These are phyloP conservation scores for Microcebus tavaratra DNA, from an alignment of 2,113 vertebrate genomes.

Conservation along the genomic window DNA sequence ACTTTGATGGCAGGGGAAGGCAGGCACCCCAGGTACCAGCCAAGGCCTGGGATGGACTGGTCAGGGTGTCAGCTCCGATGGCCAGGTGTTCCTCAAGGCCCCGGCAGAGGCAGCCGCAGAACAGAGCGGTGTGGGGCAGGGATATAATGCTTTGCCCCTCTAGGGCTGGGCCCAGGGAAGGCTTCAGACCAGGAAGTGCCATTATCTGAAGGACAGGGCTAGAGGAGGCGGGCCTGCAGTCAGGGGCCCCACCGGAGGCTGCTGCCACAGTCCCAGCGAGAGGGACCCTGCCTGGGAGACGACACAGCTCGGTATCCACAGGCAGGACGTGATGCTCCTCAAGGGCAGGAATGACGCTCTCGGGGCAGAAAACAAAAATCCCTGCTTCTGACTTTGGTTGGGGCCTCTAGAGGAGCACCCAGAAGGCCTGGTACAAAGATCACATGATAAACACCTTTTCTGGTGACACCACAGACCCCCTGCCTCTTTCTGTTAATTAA, in stretches of 20 bases:
- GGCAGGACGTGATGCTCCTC: background rate
- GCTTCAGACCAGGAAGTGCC: background rate
- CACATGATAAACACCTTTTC: background rate
- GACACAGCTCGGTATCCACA: fast-evolving
- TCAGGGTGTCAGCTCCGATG: fast-evolving
- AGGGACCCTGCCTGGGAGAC: fast-evolving
- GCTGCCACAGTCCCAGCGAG: background rate
- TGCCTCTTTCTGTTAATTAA: background rate
- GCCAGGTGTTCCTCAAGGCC: background rate
- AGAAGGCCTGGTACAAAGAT: background rate
- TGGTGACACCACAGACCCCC: background rate
- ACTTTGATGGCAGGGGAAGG: background rate
- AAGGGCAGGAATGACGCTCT: background rate
- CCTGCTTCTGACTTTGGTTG: background rate
- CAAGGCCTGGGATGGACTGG: background rate
- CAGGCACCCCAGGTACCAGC: background rate
- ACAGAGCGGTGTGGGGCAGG: fast-evolving
- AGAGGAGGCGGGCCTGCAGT: background rate
- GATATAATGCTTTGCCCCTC: background rate
- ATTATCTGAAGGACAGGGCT: background rate
- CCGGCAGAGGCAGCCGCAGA: background rate
- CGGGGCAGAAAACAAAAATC: background rate
- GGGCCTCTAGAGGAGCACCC: background rate
- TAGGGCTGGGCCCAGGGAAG: background rate
- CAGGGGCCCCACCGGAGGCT: background rate